Base-by-base conservation (phyloP, 2,888 invertebrate species). In the Athetis lepigone region DNA sequence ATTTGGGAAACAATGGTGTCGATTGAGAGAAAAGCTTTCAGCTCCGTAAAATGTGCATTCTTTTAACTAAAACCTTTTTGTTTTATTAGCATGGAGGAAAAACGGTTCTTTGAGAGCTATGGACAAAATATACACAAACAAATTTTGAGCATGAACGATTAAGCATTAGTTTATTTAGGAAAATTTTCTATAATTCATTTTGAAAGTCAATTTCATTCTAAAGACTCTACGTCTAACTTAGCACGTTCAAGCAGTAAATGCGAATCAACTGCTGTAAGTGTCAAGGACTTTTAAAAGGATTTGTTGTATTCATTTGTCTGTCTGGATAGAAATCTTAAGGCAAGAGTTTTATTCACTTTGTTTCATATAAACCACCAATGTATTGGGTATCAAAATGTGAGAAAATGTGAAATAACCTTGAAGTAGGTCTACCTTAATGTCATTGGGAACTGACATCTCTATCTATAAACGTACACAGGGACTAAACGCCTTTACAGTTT, bases 1-100 rank as follows among this genome's bases (percentile, higher is more conserved):
- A 55, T 75, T 42, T 36, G 3, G 3, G 13, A 37, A 60, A 70
- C 45, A 69, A 55, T 51, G 49, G 49, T 18, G 29, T 27, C 29
- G 33, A 70, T 70, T 70, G 42, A 60, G 67, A 95, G 97, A 65
- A 95, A 95, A 75, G 90, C 70, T 70, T 70, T 70, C 46, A 70
- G 37, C 37, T 37, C 18, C 8, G 46, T 66, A 55, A 60, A 70
- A 66, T 66, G 60, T 47, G 39, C 59, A 60, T 70, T 70, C 11
- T 55, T 56, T 55, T 60, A 58, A 65, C 54, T 54, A 33, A 65
- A 50, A 40, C 59, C 52, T 46, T 54, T 70, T 64, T 70, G 37
- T 65, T 70, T 70, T 43, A 61, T 70, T 56, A 70, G 23, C 19
- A 50, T 55, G n/a, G 19, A 61, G 45, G 40, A 45, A 61, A 70